phyloP scores from a whole-genome alignment of 2,888 invertebrate genomes.

The Phasia obesa region DNA sequence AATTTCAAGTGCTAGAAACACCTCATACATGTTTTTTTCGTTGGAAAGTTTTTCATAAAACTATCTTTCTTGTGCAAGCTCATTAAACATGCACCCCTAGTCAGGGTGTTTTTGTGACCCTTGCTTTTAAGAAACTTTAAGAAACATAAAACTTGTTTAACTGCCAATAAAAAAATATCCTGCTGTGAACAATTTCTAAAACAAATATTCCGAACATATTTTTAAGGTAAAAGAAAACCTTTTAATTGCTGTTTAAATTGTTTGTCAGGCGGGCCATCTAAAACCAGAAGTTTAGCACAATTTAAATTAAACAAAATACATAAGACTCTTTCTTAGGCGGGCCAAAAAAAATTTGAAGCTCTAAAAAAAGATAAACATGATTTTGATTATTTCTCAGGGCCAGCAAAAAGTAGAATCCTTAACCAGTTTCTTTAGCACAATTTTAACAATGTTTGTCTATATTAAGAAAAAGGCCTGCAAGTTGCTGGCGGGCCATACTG shows the following conservation, averaged over 20 bases:
- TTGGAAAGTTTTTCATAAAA: slow-evolving; percentile 4
- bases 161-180: slow-evolving; percentile 44
- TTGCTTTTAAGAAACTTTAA: slow-evolving; percentile 12
- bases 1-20: slow-evolving; percentile 78
- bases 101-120: slow-evolving; percentile 34
- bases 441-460: too few species aligned
- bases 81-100: slow-evolving; percentile 67
- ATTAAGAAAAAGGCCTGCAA: too few species aligned
- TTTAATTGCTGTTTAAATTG: not conserved
- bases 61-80: slow-evolving; percentile 31
- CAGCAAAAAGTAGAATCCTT: too few species aligned
- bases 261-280: not conserved
- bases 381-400: too few species aligned
- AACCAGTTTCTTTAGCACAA: too few species aligned
- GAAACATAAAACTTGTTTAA: slow-evolving; percentile 31
- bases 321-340: too few species aligned
- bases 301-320: too few species aligned
- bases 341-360: too few species aligned
- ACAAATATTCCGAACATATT: not conserved
- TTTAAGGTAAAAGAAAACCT: not conserved
- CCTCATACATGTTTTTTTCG: slow-evolving; percentile 21
- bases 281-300: too few species aligned
- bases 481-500: too few species aligned
- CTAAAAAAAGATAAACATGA: too few species aligned
- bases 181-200: slow-evolving; percentile 47